Base-by-base conservation (phyloP, 2,888 invertebrate genomes). In the Cyclophora albipunctata region DNA sequence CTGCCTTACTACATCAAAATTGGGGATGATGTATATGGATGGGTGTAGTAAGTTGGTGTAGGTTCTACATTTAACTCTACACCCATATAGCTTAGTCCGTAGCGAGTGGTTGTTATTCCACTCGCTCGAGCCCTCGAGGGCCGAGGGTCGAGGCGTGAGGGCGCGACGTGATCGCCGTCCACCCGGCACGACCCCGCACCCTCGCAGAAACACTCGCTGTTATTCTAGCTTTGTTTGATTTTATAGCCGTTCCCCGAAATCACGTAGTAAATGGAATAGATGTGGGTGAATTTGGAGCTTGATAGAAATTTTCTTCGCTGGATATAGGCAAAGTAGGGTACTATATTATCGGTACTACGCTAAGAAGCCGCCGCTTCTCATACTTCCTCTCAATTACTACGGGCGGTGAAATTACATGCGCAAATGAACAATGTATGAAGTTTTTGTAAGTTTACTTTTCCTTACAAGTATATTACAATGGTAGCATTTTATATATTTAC, bases 351-450 rank as follows among this genome's bases (percentile, higher is more conserved):
- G 2, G 20, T 20, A 20, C 20, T 20, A 20, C 20, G 20, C 20
- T 20, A 20, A 20, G 20, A 20, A 20, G 20, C 1, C 20, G 20
- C 20, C 20, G 20, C 20, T 20, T 56, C 61, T 62, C 49, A 48
- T 55, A 61, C 61, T 67, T 69, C 68, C 68, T 61, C 69, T 67
- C 70, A 67, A 69, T 75, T 71, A 71, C 69, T 66, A 63, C 66
- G 69, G 73, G 74, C 73, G 71, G 71, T 76, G 76, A 76, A 85
- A 86, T 87, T 76, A 86, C 75, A 84, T 75, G 86, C 75, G 66
- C 62, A 78, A 81, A 73, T 73, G 76, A 71, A 62, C 75, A 71
- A 20, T 20, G 20, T 20, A 20, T 20, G 20, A 20, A 20, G 20
- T 20, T 20, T 1, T 20, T 20, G 20, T 1, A 20, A 20, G 20